Evolutionary conservation across 1,140 invertebrate species (phyloP).

Genomic region (Pseudomyrmex pallidus): DNA sequence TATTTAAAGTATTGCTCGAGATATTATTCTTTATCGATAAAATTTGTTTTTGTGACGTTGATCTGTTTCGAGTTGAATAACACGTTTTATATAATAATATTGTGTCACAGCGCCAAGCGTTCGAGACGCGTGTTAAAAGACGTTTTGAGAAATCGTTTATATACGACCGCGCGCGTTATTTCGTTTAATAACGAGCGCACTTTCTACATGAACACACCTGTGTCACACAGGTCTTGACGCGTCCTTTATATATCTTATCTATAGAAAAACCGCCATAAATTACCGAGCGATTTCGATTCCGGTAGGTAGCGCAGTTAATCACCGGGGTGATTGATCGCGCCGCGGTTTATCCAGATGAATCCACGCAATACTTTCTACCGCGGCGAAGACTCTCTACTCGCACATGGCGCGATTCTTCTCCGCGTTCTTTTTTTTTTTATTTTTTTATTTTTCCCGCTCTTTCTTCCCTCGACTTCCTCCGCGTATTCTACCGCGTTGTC

Average conservation of each 20-base stretch:
- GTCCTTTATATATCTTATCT: slow-evolving; percentile 60
- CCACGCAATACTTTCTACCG: slow-evolving; percentile 68
- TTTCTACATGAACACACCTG: slow-evolving; percentile 54
- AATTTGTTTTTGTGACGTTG: background rate
- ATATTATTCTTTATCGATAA: background rate
- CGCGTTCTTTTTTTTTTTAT: slow-evolving; percentile 25
- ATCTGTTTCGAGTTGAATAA: background rate
- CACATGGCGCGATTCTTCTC: slow-evolving; percentile 59
- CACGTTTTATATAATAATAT: background rate
- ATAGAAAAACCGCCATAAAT: slow-evolving; percentile 66
- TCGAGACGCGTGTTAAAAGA: background rate
- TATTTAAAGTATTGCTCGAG: background rate
- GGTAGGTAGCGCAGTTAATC: slow-evolving; percentile 71
- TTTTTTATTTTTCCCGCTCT: background rate
- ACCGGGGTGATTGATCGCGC: slow-evolving; percentile 73
- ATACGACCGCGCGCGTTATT: slow-evolving; percentile 22
- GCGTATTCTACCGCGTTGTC: too few relatives aligned
- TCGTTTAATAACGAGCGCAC: slow-evolving; percentile 35
- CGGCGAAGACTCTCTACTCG: slow-evolving; percentile 54
- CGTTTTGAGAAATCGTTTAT: slow-evolving; percentile 12
- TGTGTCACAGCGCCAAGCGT: background rate
- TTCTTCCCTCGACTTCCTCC: background rate
- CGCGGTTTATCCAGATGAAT: slow-evolving; percentile 75
- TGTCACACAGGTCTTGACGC: slow-evolving; percentile 22
- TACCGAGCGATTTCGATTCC: slow-evolving; percentile 67